Evolutionary conservation across 2,888 invertebrate genomes (phyloP).

Genomic region (Drosophila kuntzei): DNA sequence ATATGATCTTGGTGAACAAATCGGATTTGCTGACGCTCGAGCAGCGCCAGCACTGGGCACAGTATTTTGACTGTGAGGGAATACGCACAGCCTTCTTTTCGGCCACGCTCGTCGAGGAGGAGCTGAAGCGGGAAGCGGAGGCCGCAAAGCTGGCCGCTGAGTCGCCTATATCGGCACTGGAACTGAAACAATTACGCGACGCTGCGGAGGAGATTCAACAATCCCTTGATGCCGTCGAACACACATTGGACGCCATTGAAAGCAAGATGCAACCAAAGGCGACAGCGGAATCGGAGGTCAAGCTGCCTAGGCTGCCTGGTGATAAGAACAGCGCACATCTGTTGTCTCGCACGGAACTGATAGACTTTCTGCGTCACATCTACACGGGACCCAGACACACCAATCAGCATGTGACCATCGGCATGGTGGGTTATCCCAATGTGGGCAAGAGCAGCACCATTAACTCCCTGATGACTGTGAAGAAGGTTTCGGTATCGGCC

Average conservation of each 20-base stretch:
- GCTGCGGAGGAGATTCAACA: slow-evolving; percentile 86
- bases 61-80: slow-evolving; percentile 91
- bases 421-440: slow-evolving; percentile 99
- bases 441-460: slow-evolving; percentile 99
- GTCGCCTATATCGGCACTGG: slow-evolving; percentile 45
- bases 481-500: slow-evolving; percentile 96
- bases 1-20: slow-evolving; percentile 96
- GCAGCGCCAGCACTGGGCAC: slow-evolving; percentile 94
- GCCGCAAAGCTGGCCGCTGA: slow-evolving; percentile 40
- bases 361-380: slow-evolving; percentile 89
- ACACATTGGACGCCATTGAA: slow-evolving; percentile 87
- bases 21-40: slow-evolving; percentile 94
- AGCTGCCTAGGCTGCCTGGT: slow-evolving; percentile 32
- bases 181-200: slow-evolving; percentile 85
- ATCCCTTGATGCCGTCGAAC: slow-evolving; percentile 87
- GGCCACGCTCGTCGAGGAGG: slow-evolving; percentile 89
- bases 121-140: slow-evolving; percentile 82
- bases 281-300: background rate
- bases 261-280: slow-evolving; percentile 84
- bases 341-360: slow-evolving; percentile 89
- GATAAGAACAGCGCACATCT: slow-evolving; percentile 80
- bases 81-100: slow-evolving; percentile 96
- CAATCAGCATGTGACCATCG: slow-evolving; percentile 90
- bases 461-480: slow-evolving; percentile 94
- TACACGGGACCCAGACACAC: slow-evolving; percentile 86